Conservation (phyloP, 2,113 vertebrate species). For the Promerops cafer region DNA sequence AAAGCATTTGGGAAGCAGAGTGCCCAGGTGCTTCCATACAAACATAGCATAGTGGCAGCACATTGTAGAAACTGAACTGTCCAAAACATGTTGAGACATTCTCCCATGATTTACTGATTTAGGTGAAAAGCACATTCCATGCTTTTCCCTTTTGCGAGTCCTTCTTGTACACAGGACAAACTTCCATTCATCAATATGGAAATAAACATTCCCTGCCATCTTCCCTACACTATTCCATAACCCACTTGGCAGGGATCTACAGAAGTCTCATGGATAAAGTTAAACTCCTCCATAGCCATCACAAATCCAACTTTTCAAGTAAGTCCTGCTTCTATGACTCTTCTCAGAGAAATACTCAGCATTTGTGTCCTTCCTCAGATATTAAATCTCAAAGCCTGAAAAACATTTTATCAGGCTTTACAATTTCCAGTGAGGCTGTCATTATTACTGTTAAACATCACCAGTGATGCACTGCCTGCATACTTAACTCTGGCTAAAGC, state of each 20-base stretch:
- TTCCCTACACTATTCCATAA: neutral
- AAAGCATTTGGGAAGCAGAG: neutral
- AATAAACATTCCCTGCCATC: neutral
- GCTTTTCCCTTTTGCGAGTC: neutral
- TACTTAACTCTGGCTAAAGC: neutral
- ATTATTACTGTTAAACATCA: neutral
- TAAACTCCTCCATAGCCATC: neutral
- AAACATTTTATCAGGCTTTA: neutral
- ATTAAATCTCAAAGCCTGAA: neutral
- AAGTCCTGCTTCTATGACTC: neutral
- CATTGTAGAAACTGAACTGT: neutral
- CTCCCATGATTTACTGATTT: neutral
- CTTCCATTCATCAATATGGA: neutral
- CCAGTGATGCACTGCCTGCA: neutral
- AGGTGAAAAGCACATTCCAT: neutral
- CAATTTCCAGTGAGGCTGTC: neutral
- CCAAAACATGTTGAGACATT: neutral
- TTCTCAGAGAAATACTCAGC: neutral
- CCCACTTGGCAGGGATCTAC: neutral
- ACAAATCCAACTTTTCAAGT: neutral
- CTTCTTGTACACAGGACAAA: neutral
- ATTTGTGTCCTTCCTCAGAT: neutral
- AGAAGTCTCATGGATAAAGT: neutral
- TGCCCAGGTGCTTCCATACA: neutral
- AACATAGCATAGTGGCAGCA: neutral